A percentile compares a stretch with the other conserved stretches of the same genome.
Evolutionary conservation across 2,113 vertebrate species (phyloP).

Genomic region (Limanda limanda): DNA sequence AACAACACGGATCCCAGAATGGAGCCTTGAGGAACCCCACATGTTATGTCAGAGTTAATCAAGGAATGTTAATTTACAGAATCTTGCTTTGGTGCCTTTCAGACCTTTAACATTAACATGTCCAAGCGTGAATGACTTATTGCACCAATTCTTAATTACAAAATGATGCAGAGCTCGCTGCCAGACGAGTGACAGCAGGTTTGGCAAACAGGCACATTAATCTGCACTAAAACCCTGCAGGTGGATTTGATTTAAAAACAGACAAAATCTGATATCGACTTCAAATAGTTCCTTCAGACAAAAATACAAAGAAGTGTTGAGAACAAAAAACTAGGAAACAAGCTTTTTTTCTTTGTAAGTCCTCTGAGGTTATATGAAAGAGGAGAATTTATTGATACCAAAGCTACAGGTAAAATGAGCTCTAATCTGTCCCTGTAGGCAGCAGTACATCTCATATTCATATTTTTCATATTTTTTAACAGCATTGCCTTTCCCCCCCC

Average conservation of each 20-base stretch:
- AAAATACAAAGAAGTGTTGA: not conserved
- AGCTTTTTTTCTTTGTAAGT: not conserved
- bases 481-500: not conserved
- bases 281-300: not conserved
- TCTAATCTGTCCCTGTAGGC: conserved; percentile 40
- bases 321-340: not conserved
- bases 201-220: conserved; percentile 7
- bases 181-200: conserved; percentile 17
- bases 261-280: not conserved
- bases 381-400: conserved; percentile 25
- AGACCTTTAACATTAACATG: conserved; percentile 25
- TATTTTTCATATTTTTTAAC: conserved; percentile 42
- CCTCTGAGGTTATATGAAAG: not conserved
- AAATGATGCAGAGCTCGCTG: not conserved
- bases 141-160: conserved; percentile 19
- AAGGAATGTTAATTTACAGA: not conserved
- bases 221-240: conserved; percentile 26
- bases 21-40: too few species aligned
- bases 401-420: conserved; percentile 22
- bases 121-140: conserved; percentile 9
- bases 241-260: conserved; percentile 3
- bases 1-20: too few species aligned
- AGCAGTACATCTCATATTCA: conserved; percentile 27
- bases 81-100: conserved; percentile 1
- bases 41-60: too few species aligned